Evolutionary conservation across 2,888 invertebrate species (phyloP).

Genomic region (Ashinkailepas kermadecensis): DNA sequence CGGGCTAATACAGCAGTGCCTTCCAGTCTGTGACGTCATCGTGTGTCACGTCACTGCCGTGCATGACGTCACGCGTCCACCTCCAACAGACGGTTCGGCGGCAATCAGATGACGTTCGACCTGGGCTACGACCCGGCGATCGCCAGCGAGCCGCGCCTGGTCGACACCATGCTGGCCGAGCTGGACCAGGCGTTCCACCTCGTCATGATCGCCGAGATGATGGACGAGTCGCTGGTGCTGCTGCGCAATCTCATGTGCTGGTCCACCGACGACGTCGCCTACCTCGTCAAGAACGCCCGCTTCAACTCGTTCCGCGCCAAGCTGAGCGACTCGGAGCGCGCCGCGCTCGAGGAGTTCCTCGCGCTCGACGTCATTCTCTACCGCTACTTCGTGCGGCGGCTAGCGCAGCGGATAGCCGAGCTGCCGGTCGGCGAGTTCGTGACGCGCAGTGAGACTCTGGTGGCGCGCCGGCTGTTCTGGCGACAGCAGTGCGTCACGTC

Average conservation of each 20-base stretch:
- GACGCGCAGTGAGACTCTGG: background rate
- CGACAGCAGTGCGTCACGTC: background rate
- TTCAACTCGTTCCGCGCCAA: background rate
- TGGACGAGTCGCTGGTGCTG: conserved; percentile 40
- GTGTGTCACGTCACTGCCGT: no score
- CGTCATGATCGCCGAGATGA: conserved; percentile 39
- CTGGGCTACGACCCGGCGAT: conserved; percentile 11
- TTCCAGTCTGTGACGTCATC: no score
- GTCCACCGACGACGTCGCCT: conserved; percentile 37
- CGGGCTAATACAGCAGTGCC: no score
- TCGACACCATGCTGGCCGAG: conserved; percentile 33
- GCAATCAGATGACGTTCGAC: conserved; percentile 36
- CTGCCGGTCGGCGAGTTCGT: background rate
- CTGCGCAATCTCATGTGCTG: conserved; percentile 38
- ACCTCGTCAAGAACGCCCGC: conserved; percentile 37
- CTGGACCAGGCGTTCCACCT: conserved; percentile 38
- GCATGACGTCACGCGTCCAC: background rate
- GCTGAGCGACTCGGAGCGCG: background rate
- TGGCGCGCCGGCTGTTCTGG: background rate
- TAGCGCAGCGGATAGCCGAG: background rate
- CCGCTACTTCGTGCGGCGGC: background rate
- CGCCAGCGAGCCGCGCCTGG: conserved; percentile 3
- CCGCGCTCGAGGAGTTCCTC: background rate
- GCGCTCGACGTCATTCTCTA: background rate
- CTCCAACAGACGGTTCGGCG: conserved; percentile 34